Percentiles rank a stretch among this genome's conserved stretches.
These are phyloP conservation scores for Telmatochromis bifrenatus DNA, from an alignment of 2,113 vertebrate species.

Conservation along the genomic window DNA sequence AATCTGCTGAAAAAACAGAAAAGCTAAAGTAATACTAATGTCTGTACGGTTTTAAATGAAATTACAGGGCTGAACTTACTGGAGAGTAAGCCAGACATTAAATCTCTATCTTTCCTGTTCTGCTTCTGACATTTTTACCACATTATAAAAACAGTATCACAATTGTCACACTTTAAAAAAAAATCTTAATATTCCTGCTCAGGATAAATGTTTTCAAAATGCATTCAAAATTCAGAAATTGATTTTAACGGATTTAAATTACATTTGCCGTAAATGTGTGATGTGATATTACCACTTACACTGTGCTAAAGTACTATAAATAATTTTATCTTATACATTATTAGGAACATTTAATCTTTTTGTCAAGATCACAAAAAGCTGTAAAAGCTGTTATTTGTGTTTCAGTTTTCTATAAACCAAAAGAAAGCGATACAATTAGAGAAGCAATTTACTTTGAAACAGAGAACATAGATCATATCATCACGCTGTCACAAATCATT, in stretches of 20 bases:
- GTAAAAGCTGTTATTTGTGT: not conserved
- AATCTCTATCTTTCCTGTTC: not conserved
- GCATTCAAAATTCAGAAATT: not conserved
- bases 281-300: not conserved
- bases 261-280: not conserved
- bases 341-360: not conserved
- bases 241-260: not conserved
- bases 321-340: not conserved
- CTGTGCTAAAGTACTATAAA: not conserved
- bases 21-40: conserved; percentile 66
- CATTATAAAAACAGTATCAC: conserved; percentile 3
- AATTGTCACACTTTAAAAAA: not conserved
- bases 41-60: conserved; percentile 63
- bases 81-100: conserved; percentile 12
- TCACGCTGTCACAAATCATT: not conserved
- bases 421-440: not conserved
- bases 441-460: not conserved
- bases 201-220: not conserved
- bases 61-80: conserved; percentile 35
- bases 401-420: not conserved
- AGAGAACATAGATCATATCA: not conserved
- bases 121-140: not conserved
- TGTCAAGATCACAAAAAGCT: not conserved
- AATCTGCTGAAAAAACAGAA: conserved; percentile 77
- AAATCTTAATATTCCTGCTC: not conserved